phyloP scores from a whole-genome alignment of 37 sponge, comb jelly and placozoan genomes.

The Theonella swinhoei region DNA sequence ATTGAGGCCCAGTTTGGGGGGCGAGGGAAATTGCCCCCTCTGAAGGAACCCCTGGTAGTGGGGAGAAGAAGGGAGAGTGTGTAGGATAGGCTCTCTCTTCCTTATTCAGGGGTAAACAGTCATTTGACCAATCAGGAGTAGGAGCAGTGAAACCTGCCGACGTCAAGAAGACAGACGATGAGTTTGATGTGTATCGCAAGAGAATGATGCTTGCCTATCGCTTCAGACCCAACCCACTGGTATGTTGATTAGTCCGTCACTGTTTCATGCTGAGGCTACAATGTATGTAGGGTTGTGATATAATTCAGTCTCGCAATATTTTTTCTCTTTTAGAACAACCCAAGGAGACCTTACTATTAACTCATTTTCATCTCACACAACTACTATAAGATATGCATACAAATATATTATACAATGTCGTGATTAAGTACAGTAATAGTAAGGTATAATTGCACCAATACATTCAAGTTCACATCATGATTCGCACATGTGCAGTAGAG shows the following conservation, averaged over 20 bases:
- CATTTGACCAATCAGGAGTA: constrained; percentile 87
- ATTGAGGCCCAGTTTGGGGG: too few species aligned
- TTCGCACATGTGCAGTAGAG: neutral
- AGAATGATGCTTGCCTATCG: constrained; percentile 99
- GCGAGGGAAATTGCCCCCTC: too few species aligned
- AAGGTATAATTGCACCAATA: neutral
- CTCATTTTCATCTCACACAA: neutral
- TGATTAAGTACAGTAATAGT: neutral
- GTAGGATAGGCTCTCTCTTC: too few species aligned
- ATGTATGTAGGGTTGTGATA: neutral
- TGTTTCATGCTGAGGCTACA: neutral
- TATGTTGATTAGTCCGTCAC: neutral
- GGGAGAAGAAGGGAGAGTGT: too few species aligned
- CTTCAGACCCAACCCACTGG: constrained; percentile 96
- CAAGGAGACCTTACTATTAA: constrained; percentile 90
- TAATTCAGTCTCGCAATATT: neutral
- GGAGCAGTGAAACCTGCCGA: constrained; percentile 81
- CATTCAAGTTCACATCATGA: neutral
- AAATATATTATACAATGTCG: neutral
- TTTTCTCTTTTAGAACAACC: constrained; percentile 78
- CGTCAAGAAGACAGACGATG: constrained; percentile 73
- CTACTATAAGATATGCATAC: neutral
- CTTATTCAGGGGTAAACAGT: constrained; percentile 67
- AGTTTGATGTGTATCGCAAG: constrained; percentile 93
- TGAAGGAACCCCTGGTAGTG: too few species aligned